These are phyloP conservation scores for Sclerodermus sp. DNA, from an alignment of 2,888 invertebrate species.

Conservation along the genomic window DNA sequence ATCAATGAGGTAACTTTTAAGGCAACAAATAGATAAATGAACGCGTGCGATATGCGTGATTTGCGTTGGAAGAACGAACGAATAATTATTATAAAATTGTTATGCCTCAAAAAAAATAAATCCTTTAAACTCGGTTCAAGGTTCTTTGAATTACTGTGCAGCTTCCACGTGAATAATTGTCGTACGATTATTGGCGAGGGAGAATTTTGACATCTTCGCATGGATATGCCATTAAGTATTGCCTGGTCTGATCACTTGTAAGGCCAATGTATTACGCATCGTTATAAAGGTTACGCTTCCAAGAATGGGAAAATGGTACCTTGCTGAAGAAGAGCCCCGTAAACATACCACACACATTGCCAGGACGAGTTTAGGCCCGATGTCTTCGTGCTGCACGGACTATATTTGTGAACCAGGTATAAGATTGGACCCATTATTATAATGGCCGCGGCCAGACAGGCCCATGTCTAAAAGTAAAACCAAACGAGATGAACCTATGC, in stretches of 20 bases:
- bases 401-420: conserved; percentile 71
- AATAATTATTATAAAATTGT: no score
- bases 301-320: conserved; percentile 59
- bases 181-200: not conserved
- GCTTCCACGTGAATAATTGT: conserved; percentile 2
- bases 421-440: conserved; percentile 77
- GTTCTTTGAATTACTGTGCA: not conserved
- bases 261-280: no score
- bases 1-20: no score
- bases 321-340: conserved; percentile 89
- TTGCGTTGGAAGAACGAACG: no score
- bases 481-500: no score
- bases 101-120: no score
- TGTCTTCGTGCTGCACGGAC: conserved; percentile 59
- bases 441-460: conserved; percentile 74
- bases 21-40: no score
- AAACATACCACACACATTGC: conserved; percentile 86
- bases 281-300: conserved; percentile 1
- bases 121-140: not conserved
- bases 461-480: conserved; percentile 72
- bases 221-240: conserved; percentile 1
- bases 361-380: conserved; percentile 51
- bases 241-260: conserved; percentile 1
- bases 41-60: no score
- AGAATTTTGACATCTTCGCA: conserved; percentile 12